Base-by-base conservation (phyloP, 2,888 invertebrate genomes). In the Serrognathus titanus region DNA sequence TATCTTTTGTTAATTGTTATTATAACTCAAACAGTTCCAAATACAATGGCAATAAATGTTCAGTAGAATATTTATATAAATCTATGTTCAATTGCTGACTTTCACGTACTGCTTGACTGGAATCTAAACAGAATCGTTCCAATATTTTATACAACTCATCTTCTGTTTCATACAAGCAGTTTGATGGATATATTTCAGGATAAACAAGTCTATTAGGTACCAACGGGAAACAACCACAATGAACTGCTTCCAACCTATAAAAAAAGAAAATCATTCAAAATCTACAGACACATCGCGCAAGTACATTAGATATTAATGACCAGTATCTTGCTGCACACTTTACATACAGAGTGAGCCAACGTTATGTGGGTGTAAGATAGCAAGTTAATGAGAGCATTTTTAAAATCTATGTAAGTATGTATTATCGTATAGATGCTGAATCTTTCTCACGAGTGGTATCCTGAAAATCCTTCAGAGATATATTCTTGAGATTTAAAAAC, bases 181-280 rank as follows among this genome's bases (percentile, higher is more conserved):
- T 77, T 43, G 75, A 73, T 53, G 82, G 85, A 75, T 86, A 89
- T 57, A 89, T 82, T 79, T 90, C 89, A 1, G 88, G 87, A 78
- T 90, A 90, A 1, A 86, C 87, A 3, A 89, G 75, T 61, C 80
- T 75, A 63, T 85, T 85, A 5, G 89, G 89, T 51, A 84, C 84
- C 24, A 90, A 73, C 2, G 89, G 89, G 72, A 83, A 84, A 71
- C 88, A 89, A n/a, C 87, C 86, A 61, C 81, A 82, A 63, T 81
- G 81, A 2, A 82, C 81, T n/a, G 87, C 86, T 75, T 90, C 89
- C 57, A 89, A 70, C 82, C 86, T 87, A 67, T 50, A 77, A 73
- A 59, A 51, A 63, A 57, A 66, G 60, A 61, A 53, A 39, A 46
- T 16, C 5, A 31, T 31, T 31, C 5, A 31, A 31, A 31, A 31